phyloP scores from a whole-genome alignment of 2,888 invertebrate species.

The Hyposoter didymator region DNA sequence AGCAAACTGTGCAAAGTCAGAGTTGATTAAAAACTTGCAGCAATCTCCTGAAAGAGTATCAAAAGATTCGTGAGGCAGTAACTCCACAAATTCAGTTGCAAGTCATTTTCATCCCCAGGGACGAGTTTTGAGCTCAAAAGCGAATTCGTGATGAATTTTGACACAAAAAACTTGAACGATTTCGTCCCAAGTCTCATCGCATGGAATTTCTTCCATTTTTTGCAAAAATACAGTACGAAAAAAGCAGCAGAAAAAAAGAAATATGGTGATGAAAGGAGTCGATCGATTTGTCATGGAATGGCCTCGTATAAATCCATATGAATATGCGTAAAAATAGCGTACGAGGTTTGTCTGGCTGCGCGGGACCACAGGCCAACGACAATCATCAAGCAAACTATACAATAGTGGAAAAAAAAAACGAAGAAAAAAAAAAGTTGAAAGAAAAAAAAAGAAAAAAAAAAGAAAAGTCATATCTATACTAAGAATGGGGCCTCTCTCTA shows the following conservation, averaged over 20 bases:
- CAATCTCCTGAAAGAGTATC: no score
- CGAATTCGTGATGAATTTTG: neutral
- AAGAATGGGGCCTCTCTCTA: constrained; percentile 60
- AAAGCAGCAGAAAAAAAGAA: neutral
- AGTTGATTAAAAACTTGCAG: neutral
- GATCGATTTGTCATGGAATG: constrained; percentile 26
- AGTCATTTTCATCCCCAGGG: neutral
- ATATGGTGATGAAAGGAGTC: constrained; percentile 11
- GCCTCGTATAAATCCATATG: constrained; percentile 22
- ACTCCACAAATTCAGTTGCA: neutral
- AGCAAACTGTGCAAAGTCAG: neutral
- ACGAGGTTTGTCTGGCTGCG: constrained; percentile 66
- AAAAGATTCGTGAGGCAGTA: neutral
- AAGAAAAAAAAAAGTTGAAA: constrained; percentile 50
- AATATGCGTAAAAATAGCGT: constrained; percentile 11
- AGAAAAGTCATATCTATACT: constrained; percentile 55
- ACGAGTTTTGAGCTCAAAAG: neutral
- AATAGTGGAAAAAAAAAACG: constrained; percentile 52
- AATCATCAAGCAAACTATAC: constrained; percentile 66
- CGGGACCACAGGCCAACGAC: constrained; percentile 71
- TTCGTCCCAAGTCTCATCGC: neutral
- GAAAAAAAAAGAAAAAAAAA: constrained; percentile 32
- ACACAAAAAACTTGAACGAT: neutral
- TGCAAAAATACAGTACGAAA: neutral
- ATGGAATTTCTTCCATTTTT: neutral